These are phyloP conservation scores for Pocillopora verrucosa DNA, from an alignment of 64 coral and sea anemone genomes.

Conservation along the genomic window DNA sequence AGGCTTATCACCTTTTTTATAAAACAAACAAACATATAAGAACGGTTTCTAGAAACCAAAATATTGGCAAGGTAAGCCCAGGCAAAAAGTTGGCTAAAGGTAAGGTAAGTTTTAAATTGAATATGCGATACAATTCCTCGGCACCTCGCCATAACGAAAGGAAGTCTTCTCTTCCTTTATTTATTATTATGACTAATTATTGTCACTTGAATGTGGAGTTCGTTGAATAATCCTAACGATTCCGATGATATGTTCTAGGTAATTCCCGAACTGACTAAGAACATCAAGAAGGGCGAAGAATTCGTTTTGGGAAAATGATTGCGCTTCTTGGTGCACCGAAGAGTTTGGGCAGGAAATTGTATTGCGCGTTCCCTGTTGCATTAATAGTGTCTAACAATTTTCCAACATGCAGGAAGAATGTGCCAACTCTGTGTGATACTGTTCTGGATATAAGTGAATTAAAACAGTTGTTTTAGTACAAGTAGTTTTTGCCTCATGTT, in stretches of 20 bases:
- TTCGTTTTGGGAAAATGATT: constrained; percentile 71
- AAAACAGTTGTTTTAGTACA: background rate
- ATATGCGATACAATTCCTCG: too few relatives aligned
- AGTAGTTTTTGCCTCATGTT: too few relatives aligned
- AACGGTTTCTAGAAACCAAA: too few relatives aligned
- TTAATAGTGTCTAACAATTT: background rate
- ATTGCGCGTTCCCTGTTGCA: background rate
- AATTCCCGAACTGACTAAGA: constrained; percentile 82
- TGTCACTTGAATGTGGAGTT: too few relatives aligned
- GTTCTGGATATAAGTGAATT: background rate
- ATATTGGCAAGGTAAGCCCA: too few relatives aligned
- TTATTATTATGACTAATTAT: background rate
- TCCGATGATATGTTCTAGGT: constrained; percentile 52
- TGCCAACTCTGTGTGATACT: background rate
- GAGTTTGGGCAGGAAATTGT: background rate
- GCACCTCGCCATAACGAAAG: too few relatives aligned
- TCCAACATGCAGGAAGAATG: background rate
- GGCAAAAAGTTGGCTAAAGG: too few relatives aligned
- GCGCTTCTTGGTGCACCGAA: background rate
- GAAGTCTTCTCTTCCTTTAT: too few relatives aligned
- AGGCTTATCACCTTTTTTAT: too few relatives aligned
- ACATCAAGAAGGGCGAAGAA: constrained; percentile 93
- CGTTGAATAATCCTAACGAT: background rate
- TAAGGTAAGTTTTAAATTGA: too few relatives aligned
- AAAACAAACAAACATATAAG: too few relatives aligned